These are phyloP conservation scores for Periophthalmus modestus DNA, from an alignment of 2,113 vertebrate species.

Conservation along the genomic window DNA sequence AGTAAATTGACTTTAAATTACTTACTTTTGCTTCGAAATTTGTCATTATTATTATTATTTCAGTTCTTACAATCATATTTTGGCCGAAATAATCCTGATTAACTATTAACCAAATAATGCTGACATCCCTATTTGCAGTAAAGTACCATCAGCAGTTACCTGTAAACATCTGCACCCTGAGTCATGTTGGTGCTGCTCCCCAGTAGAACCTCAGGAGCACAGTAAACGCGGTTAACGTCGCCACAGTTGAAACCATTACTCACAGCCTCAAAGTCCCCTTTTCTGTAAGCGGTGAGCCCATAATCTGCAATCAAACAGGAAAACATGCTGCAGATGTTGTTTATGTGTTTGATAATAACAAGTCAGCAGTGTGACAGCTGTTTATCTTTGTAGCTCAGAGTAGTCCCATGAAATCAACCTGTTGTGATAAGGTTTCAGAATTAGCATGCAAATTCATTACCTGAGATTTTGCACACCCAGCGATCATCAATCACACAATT, in stretches of 20 bases:
- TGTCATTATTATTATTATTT: too few species aligned
- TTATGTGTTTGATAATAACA: slow-evolving; percentile 3
- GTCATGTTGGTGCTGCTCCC: slow-evolving; percentile 57
- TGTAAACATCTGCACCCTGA: slow-evolving; percentile 73
- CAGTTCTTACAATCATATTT: too few species aligned
- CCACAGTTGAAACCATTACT: slow-evolving; percentile 56
- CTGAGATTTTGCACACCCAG: slow-evolving; percentile 82
- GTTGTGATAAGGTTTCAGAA: neutral
- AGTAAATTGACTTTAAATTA: too few species aligned
- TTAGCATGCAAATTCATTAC: slow-evolving; percentile 41
- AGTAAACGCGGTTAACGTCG: slow-evolving; percentile 64
- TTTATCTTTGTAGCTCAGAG: neutral
- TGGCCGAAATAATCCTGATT: too few species aligned
- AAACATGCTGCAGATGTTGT: slow-evolving; percentile 11
- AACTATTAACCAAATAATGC: too few species aligned
- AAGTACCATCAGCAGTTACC: slow-evolving; percentile 40
- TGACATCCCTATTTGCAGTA: too few species aligned
- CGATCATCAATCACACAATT: slow-evolving; percentile 79
- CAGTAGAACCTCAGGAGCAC: slow-evolving; percentile 74
- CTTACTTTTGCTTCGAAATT: too few species aligned
- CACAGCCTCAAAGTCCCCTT: slow-evolving; percentile 68
- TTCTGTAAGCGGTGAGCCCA: slow-evolving; percentile 71
- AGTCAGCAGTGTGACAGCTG: neutral
- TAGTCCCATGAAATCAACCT: neutral
- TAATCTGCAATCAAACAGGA: slow-evolving; percentile 64